phyloP scores from a whole-genome alignment of 2,888 invertebrate species.

The Neoascia interrupta region DNA sequence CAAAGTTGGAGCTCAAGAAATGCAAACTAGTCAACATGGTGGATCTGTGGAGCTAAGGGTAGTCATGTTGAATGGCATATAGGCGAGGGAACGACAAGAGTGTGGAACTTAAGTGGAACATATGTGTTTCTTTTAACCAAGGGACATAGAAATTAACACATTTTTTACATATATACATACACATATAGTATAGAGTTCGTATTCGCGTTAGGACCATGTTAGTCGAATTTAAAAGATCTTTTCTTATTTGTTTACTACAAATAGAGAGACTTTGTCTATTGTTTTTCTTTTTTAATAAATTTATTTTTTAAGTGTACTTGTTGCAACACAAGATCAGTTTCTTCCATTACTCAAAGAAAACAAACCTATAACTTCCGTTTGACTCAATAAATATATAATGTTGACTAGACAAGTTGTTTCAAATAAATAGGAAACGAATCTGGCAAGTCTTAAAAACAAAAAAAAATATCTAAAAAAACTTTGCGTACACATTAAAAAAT shows the following conservation, averaged over 20 bases:
- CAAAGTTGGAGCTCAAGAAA: conserved; percentile 79
- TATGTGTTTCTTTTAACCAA: too few relatives aligned
- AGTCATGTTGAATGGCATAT: conserved; percentile 72
- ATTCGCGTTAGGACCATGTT: conserved; percentile 49
- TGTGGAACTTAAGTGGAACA: conserved; percentile 40
- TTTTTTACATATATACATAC: conserved; percentile 45
- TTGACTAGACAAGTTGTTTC: conserved; percentile 10
- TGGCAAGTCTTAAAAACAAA: not conserved
- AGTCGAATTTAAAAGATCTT: conserved; percentile 48
- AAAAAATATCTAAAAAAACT: not conserved
- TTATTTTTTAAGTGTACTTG: conserved; percentile 25
- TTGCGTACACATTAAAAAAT: conserved; percentile 16
- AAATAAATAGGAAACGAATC: too few relatives aligned
- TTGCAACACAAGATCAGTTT: conserved; percentile 54
- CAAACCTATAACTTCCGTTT: conserved; percentile 30
- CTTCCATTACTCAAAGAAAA: conserved; percentile 47
- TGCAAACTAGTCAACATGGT: conserved; percentile 80
- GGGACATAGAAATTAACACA: conserved; percentile 24
- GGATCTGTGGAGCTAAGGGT: conserved; percentile 80
- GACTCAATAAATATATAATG: conserved; percentile 24
- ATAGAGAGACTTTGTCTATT: too few relatives aligned
- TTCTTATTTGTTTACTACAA: not conserved
- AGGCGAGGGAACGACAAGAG: conserved; percentile 29
- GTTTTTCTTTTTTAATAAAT: conserved; percentile 1
- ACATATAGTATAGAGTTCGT: conserved; percentile 31